Percentiles rank a stretch among this genome's conserved stretches.
phyloP scores from a whole-genome alignment of 2,888 invertebrate species.

The Synanthedon andrenaeformis region DNA sequence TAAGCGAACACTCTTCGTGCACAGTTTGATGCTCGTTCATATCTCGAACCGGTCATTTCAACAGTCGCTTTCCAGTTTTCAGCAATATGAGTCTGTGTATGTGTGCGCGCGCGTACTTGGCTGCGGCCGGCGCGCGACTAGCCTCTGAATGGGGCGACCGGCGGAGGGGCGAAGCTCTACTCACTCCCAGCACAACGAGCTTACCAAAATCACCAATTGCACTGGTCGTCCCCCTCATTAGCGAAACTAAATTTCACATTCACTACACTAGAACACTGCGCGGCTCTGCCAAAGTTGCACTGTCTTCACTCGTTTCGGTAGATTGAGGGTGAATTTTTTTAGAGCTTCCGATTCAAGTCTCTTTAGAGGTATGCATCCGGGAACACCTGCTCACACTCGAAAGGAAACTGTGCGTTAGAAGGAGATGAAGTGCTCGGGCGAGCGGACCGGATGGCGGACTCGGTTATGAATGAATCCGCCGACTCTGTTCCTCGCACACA shows the following conservation, averaged over 20 bases:
- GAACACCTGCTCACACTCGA: conserved; percentile 66
- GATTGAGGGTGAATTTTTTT: conserved; percentile 1
- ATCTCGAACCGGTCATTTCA: conserved; percentile 52
- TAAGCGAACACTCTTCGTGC: conserved; percentile 44
- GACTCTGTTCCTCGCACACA: conserved; percentile 40
- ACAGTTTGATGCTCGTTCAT: conserved; percentile 38
- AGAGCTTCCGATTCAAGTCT: conserved; percentile 57
- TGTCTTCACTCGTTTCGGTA: background rate
- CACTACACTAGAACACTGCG: conserved; percentile 20
- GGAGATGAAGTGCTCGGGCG: conserved; percentile 64
- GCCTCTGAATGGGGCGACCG: conserved; percentile 53
- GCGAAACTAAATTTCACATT: conserved; percentile 24
- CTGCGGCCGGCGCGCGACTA: conserved; percentile 65
- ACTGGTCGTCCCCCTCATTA: conserved; percentile 42
- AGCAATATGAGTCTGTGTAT: conserved; percentile 21
- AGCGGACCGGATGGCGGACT: conserved; percentile 67
- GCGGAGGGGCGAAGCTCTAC: conserved; percentile 66
- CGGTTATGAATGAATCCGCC: conserved; percentile 67
- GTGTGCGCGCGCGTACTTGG: conserved; percentile 60
- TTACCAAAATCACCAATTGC: conserved; percentile 64
- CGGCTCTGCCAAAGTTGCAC: background rate
- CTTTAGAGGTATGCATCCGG: conserved; percentile 55
- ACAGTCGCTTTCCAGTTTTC: conserved; percentile 32
- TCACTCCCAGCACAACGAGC: conserved; percentile 62
- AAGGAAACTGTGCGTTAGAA: conserved; percentile 55